Evolutionary conservation across 35 echinoderm and acorn worm genomes (phyloP).

Genomic region (Hemicentrotus pulcherrimus): DNA sequence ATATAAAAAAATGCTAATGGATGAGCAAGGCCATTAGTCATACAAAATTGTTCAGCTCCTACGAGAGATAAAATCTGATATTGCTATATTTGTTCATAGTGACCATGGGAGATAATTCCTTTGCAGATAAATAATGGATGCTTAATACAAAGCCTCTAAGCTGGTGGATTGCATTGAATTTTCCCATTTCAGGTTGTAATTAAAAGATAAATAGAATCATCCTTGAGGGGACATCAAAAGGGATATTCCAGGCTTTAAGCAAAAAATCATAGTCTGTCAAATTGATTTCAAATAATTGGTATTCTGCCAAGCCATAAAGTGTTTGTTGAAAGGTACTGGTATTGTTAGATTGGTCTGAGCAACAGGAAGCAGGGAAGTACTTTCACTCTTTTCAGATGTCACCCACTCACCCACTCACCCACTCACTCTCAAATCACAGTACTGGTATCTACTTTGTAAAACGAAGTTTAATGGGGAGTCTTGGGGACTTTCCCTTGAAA

Average conservation of each 20-base stretch:
- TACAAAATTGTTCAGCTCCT: neutral
- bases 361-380: neutral
- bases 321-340: neutral
- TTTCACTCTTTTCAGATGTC: neutral
- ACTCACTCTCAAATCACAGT: neutral
- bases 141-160: neutral
- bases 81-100: slow-evolving; percentile 3
- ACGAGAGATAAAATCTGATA: neutral
- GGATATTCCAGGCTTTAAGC: neutral
- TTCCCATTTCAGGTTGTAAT: neutral
- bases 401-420: neutral
- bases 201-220: neutral
- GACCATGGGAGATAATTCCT: neutral
- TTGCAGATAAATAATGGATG: neutral
- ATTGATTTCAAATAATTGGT: neutral
- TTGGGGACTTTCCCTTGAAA: neutral
- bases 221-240: neutral
- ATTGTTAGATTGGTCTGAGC: neutral
- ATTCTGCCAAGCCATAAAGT: neutral
- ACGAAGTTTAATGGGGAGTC: neutral
- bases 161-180: neutral
- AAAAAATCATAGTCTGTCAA: neutral
- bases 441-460: neutral
- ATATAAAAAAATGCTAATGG: neutral
- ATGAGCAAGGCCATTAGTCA: neutral